Evolutionary conservation across 2,797 vertebrate genomes (phyloP), one percentile per base, ranked within the genome.

Genomic region (Gouania willdenowi): DNA sequence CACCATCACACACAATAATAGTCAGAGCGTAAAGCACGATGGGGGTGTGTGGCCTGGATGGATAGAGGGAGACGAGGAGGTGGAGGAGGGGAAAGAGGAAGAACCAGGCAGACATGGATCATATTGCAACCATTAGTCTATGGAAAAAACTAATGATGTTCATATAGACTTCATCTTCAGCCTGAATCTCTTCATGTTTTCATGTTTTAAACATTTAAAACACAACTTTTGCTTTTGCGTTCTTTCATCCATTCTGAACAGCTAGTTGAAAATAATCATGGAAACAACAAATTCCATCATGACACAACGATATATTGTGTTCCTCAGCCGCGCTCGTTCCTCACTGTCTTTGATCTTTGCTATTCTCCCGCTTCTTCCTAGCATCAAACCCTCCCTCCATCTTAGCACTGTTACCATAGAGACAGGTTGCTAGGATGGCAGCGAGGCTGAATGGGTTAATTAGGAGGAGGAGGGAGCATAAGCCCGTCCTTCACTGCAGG

Each of bases 401-500:
- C 59, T 40, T 40, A 9, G 19, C 45, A 30, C 47, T 51, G 79
- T 83, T 85, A 67, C 77, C 62, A 81, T 83, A 29, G 82, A 28
- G 35, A 83, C 41, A 16, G 60, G 72, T 71, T 70, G 65, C 68
- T 67, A 76, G 59, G 66, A n/a, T 54, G 61, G 72, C 57, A 56
- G 45, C 8, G 42, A 49, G 22, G 15, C 41, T 59, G 71, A 77
- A 82, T 39, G 72, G 68, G 77, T 75, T 81, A 68, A 74, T 69
- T 20, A 20, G 19, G n/a, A 44, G 36, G 42, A 72, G 68, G 75
- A 10, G 73, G n/a, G 74, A 17, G 77, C 47, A 0, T 48, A 40
- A 51, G 26, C 19, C 42, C 42, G 20, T 52, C 53, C 56, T 55
- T 63, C 41, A 2, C 43, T 20, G 5, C 34, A 26, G 38, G 52